Percentiles rank a stretch among this genome's conserved stretches.
phyloP scores from a whole-genome alignment of 2,113 vertebrate species.

The Eurypyga helias region DNA sequence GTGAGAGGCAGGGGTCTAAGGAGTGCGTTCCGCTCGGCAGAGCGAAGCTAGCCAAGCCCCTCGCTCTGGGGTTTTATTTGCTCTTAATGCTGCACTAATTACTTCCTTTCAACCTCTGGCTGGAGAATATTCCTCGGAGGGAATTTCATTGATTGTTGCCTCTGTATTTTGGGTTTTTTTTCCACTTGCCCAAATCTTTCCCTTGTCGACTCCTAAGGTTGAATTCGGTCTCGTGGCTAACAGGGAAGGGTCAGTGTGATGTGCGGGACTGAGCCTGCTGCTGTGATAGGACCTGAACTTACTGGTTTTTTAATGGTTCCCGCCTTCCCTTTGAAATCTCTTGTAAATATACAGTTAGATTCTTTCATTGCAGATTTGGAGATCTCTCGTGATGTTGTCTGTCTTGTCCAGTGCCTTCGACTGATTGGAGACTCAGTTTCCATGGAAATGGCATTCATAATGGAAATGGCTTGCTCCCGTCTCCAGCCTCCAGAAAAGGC shows the following conservation, averaged over 20 bases:
- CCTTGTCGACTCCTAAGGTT: neutral
- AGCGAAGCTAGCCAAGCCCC: rapidly evolving
- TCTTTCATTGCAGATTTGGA: conserved; percentile 82
- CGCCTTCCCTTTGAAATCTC: neutral
- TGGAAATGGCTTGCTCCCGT: conserved; percentile 91
- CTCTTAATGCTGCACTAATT: neutral
- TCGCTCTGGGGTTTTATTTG: neutral
- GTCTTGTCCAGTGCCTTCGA: conserved; percentile 91
- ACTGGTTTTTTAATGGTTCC: conserved; percentile 14
- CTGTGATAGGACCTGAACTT: neutral
- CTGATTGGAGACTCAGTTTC: conserved; percentile 86
- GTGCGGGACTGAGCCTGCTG: neutral
- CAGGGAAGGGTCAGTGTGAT: neutral
- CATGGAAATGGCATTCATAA: conserved; percentile 86
- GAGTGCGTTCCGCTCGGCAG: neutral
- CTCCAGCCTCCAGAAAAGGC: conserved; percentile 89
- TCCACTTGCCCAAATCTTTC: neutral
- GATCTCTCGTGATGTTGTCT: conserved; percentile 85
- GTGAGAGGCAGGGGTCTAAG: neutral
- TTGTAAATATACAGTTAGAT: conserved; percentile 19
- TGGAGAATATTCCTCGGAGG: neutral
- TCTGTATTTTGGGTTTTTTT: neutral
- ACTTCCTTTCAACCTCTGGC: neutral
- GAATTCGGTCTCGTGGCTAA: rapidly evolving
- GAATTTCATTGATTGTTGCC: neutral